A percentile compares a stretch with the other conserved stretches of the same genome.
Evolutionary conservation across 2,888 invertebrate species (phyloP).

Genomic region (Acanthococcus lagerstroemiae): DNA sequence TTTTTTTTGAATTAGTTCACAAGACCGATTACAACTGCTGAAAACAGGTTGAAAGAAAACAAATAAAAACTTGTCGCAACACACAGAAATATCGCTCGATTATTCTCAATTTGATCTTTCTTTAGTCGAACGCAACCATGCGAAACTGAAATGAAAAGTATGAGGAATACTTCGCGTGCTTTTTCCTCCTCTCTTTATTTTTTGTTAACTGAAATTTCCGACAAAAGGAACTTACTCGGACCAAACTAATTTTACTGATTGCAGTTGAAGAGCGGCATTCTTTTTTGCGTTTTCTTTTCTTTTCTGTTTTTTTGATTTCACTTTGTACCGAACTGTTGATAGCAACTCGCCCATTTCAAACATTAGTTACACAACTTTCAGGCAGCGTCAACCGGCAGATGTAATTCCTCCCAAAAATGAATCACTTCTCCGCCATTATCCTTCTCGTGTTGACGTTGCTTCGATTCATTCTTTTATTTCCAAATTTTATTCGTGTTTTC

Average conservation of each 20-base stretch:
- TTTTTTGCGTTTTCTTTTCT: background rate
- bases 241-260: background rate
- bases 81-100: background rate
- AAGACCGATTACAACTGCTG: too few relatives aligned
- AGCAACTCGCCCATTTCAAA: too few relatives aligned
- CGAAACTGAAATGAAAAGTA: background rate
- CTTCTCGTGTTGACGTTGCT: too few relatives aligned
- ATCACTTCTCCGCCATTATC: too few relatives aligned
- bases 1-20: too few relatives aligned
- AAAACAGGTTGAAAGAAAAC: background rate
- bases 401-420: too few relatives aligned
- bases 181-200: background rate
- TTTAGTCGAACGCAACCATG: background rate
- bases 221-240: background rate
- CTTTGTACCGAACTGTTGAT: background rate
- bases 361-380: too few relatives aligned
- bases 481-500: too few relatives aligned
- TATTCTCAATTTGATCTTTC: background rate
- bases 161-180: too few relatives aligned
- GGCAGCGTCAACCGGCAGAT: too few relatives aligned
- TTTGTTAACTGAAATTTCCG: background rate
- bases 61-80: background rate
- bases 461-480: too few relatives aligned
- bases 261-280: background rate
- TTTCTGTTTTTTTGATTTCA: background rate